Percentiles rank a stretch among this genome's conserved stretches.
Evolutionary conservation across 1,140 invertebrate genomes (phyloP).

Genomic region (Sycophaga agraensis): DNA sequence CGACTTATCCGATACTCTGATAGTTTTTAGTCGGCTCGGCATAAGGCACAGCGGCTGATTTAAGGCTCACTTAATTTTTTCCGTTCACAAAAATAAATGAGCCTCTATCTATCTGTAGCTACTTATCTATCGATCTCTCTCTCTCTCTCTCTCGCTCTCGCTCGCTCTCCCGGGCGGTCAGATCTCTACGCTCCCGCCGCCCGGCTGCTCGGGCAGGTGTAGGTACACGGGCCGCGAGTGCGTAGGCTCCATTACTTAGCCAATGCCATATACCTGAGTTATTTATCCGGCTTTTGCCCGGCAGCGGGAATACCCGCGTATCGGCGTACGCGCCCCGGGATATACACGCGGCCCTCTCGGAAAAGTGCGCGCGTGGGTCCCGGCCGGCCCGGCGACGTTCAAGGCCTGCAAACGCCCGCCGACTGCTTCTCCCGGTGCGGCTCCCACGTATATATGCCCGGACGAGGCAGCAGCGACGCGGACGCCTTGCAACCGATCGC

Average conservation of each 20-base stretch:
- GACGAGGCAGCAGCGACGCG: no score
- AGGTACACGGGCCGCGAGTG: slow-evolving; percentile 45
- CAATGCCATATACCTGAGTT: slow-evolving; percentile 55
- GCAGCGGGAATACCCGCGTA: slow-evolving; percentile 47
- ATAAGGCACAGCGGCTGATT: no score
- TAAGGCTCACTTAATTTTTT: no score
- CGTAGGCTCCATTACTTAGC: slow-evolving; percentile 55
- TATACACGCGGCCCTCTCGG: slow-evolving; percentile 36
- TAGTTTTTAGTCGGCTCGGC: no score
- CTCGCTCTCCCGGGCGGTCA: no score
- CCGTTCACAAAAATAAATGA: no score
- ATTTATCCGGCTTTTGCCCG: slow-evolving; percentile 56
- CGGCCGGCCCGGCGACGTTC: slow-evolving; percentile 37
- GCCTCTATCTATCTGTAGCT: no score
- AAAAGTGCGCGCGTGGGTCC: slow-evolving; percentile 26
- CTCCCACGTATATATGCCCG: not conserved
- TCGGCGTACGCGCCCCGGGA: not conserved
- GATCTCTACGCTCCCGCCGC: no score
- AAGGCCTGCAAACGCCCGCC: slow-evolving; percentile 36
- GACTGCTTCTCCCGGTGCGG: not conserved
- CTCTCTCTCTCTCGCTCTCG: not conserved
- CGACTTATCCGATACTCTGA: no score
- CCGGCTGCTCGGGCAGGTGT: slow-evolving; percentile 35
- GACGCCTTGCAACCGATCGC: slow-evolving; percentile 8
- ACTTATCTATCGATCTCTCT: slow-evolving; percentile 19